A percentile compares a stretch with the other conserved stretches of the same genome.
phyloP scores from a whole-genome alignment of 2,888 invertebrate species.

The Taenaris catops region DNA sequence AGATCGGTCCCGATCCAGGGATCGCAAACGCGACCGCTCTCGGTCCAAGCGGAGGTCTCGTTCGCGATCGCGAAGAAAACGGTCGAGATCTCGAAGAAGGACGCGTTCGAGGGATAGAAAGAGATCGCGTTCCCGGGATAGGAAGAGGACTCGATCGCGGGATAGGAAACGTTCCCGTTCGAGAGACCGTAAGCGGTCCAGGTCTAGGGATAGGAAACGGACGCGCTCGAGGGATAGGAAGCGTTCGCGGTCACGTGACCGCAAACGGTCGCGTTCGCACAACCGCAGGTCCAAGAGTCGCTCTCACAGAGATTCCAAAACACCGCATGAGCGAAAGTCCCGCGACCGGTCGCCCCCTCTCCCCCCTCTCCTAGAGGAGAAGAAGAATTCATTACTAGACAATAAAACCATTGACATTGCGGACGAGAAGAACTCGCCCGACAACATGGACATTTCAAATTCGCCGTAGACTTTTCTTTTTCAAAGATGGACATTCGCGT shows the following conservation, averaged over 20 bases:
- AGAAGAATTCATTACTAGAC: conserved; percentile 36
- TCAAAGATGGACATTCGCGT: conserved; percentile 8
- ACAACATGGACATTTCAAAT: conserved; percentile 90
- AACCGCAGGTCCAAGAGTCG: conserved; percentile 64
- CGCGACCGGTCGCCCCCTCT: conserved; percentile 57
- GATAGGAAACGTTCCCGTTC: conserved; percentile 79
- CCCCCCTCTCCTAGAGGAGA: conserved; percentile 45
- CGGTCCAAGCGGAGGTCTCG: conserved; percentile 82
- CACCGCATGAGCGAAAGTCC: conserved; percentile 55
- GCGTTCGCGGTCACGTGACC: conserved; percentile 60
- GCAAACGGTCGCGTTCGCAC: conserved; percentile 62
- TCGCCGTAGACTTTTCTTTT: conserved; percentile 76
- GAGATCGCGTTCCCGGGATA: conserved; percentile 67
- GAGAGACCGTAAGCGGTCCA: conserved; percentile 65
- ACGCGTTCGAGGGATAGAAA: conserved; percentile 66
- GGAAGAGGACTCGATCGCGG: conserved; percentile 79
- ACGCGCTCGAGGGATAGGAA: conserved; percentile 69
- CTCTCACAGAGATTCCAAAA: conserved; percentile 61
- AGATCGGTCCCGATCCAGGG: conserved; percentile 66
- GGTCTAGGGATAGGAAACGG: conserved; percentile 68
- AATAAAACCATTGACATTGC: conserved; percentile 46
- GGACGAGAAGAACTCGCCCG: conserved; percentile 81
- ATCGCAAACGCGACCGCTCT: conserved; percentile 68
- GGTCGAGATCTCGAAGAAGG: conserved; percentile 62
- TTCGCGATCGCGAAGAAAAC: conserved; percentile 72